phyloP scores from a whole-genome alignment of 1,140 invertebrate species.

The Calycopis cecrops region DNA sequence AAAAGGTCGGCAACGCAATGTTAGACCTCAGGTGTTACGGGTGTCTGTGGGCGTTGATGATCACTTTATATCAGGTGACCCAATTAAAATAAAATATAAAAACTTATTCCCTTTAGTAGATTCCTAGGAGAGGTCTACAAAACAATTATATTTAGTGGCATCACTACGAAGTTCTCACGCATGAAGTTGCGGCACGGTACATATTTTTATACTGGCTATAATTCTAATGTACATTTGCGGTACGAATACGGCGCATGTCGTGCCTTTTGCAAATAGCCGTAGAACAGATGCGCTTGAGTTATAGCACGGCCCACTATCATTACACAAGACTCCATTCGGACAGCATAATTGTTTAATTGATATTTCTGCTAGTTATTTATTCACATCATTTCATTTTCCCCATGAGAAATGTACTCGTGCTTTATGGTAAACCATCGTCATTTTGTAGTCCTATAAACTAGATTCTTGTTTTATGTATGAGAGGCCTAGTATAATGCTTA shows the following conservation, averaged over 20 bases:
- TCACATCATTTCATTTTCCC: constrained; percentile 64
- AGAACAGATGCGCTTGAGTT: constrained; percentile 71
- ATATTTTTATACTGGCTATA: background rate
- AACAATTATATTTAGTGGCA: no score
- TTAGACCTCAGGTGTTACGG: no score
- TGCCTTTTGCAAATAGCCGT: constrained; percentile 69
- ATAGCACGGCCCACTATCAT: constrained; percentile 68
- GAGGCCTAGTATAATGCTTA: no score
- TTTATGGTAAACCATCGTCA: constrained; percentile 37
- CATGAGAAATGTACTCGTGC: constrained; percentile 55
- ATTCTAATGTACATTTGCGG: constrained; percentile 12
- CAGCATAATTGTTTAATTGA: constrained; percentile 75
- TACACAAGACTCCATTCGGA: constrained; percentile 71
- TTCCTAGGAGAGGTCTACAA: no score
- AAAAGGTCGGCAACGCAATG: no score
- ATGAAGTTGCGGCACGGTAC: no score
- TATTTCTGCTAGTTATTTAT: constrained; percentile 73
- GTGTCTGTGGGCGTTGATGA: no score
- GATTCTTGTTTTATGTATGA: no score
- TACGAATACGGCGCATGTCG: constrained; percentile 40
- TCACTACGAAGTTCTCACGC: no score
- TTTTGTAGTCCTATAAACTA: background rate
- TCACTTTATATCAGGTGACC: no score
- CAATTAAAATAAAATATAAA: no score
- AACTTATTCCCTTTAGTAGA: no score